phyloP scores from a whole-genome alignment of 2,888 invertebrate genomes.

The Nezara viridula region DNA sequence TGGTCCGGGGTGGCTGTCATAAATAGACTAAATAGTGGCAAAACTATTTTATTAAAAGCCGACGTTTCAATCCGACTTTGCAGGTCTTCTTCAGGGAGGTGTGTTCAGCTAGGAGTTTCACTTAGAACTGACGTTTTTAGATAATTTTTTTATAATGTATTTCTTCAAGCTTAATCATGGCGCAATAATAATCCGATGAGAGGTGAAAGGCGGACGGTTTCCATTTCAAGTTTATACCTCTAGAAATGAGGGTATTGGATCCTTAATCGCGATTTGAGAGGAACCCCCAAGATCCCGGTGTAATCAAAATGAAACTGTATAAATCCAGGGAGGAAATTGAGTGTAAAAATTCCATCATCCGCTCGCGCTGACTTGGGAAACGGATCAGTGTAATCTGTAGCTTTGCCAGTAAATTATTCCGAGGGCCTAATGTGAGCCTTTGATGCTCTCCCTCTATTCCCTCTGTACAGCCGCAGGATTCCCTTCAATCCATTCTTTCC shows the following conservation, averaged over 20 bases:
- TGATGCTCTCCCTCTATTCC: background rate
- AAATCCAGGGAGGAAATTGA: slow-evolving; percentile 53
- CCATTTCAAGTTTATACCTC: slow-evolving; percentile 4
- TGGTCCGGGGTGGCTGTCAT: too few species aligned
- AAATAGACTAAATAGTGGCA: too few species aligned
- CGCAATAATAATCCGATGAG: background rate
- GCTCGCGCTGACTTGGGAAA: slow-evolving; percentile 27
- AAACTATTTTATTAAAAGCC: too few species aligned
- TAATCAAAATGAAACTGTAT: slow-evolving; percentile 57
- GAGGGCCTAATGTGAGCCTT: slow-evolving; percentile 40
- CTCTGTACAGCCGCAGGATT: background rate
- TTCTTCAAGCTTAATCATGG: too few species aligned
- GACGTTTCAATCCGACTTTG: too few species aligned
- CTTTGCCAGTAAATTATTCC: slow-evolving; percentile 44
- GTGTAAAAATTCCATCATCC: slow-evolving; percentile 54
- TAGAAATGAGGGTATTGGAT: background rate
- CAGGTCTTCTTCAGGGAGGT: too few species aligned
- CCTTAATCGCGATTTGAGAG: slow-evolving; percentile 32
- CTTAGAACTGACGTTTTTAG: too few species aligned
- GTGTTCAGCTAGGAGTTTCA: too few species aligned
- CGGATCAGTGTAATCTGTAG: slow-evolving; percentile 48
- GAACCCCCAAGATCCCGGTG: slow-evolving; percentile 33
- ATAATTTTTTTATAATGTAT: too few species aligned
- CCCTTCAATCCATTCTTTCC: background rate
- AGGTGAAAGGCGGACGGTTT: background rate